These are phyloP conservation scores for Anhinga rufa DNA, from an alignment of 2,113 vertebrate genomes.

Conservation along the genomic window DNA sequence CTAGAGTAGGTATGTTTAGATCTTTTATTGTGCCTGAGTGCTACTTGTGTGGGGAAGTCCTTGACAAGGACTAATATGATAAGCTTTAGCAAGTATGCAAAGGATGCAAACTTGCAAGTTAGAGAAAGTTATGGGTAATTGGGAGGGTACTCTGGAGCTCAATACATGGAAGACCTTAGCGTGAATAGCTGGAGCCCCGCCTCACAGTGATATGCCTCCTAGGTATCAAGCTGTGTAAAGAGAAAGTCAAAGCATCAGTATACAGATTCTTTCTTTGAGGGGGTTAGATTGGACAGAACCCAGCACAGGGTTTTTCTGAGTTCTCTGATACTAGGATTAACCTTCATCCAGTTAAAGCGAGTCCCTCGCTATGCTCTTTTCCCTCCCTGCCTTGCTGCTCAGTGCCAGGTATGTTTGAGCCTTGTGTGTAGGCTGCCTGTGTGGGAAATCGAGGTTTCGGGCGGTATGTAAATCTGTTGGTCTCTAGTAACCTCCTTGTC, in stretches of 20 bases:
- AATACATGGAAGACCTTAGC: background rate
- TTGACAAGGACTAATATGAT: background rate
- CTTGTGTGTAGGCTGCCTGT: background rate
- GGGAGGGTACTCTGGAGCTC: background rate
- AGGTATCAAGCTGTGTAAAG: background rate
- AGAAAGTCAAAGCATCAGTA: background rate
- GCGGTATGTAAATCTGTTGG: background rate
- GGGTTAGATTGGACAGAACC: constrained; percentile 32
- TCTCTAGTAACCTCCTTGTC: background rate
- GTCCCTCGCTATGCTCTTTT: background rate
- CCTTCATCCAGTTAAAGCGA: constrained; percentile 55
- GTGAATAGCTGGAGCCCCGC: background rate
- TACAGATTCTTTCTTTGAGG: background rate
- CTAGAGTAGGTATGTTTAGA: background rate
- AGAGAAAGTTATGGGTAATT: background rate
- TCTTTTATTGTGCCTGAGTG: background rate
- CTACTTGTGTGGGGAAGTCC: background rate
- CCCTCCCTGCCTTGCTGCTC: background rate
- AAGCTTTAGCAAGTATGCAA: background rate
- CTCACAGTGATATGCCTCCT: background rate
- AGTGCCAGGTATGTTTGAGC: background rate
- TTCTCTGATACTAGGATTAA: constrained; percentile 54
- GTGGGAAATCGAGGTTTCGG: background rate
- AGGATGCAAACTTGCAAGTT: background rate
- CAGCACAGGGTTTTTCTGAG: constrained; percentile 13